These are phyloP conservation scores for Periphyllus acericola DNA, from an alignment of 2,888 invertebrate species.

Conservation along the genomic window DNA sequence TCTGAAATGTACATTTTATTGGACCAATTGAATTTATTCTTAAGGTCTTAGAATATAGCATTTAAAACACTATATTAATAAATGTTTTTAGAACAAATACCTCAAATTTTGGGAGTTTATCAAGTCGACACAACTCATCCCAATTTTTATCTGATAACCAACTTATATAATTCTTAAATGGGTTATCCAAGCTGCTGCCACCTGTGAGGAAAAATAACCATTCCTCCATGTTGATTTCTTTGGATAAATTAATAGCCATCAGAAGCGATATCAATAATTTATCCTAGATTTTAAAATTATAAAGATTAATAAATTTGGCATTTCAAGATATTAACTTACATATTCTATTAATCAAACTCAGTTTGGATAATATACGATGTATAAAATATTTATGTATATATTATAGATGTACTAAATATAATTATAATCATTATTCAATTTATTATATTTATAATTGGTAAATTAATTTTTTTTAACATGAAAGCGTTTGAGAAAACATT, in stretches of 20 bases:
- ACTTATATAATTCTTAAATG: slow-evolving; percentile 74
- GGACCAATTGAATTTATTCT: neutral
- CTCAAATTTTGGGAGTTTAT: slow-evolving; percentile 70
- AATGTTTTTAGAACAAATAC: slow-evolving; percentile 64
- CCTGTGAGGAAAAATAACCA: slow-evolving; percentile 91
- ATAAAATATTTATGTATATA: too few species aligned
- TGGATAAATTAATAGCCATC: slow-evolving; percentile 77
- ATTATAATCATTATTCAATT: too few species aligned
- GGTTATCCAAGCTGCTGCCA: slow-evolving; percentile 82
- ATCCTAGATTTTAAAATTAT: slow-evolving; percentile 71
- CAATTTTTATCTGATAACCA: slow-evolving; percentile 81
- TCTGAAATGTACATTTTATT: slow-evolving; percentile 67
- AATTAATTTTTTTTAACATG: too few species aligned
- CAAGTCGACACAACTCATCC: slow-evolving; percentile 80
- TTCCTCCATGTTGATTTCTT: slow-evolving; percentile 72
- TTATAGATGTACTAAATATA: too few species aligned
- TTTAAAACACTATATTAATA: neutral
- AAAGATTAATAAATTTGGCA: neutral
- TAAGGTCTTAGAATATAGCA: too few species aligned
- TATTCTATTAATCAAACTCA: slow-evolving; percentile 67
- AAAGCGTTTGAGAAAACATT: too few species aligned
- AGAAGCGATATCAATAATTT: slow-evolving; percentile 88
- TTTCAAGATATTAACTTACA: neutral
- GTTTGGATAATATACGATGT: slow-evolving; percentile 67
- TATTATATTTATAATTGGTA: too few species aligned